Evolutionary conservation across 2,113 vertebrate genomes (phyloP).

Genomic region (Equus quagga): DNA sequence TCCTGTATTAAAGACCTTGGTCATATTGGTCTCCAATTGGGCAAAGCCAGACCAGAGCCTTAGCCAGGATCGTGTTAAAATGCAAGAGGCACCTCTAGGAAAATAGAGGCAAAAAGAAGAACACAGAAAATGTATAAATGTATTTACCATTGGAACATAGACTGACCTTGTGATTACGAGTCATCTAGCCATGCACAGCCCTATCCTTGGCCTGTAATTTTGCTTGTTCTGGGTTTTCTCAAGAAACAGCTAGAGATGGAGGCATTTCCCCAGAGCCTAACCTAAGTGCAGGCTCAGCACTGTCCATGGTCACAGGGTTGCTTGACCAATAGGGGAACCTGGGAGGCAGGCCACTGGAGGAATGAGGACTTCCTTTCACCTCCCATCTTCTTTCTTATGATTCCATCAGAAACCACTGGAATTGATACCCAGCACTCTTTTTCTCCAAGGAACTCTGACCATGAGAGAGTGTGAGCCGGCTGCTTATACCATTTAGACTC

Average conservation of each 20-base stretch:
- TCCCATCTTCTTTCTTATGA: not conserved
- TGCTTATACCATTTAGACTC: not conserved
- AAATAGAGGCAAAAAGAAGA: not conserved
- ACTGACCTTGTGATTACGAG: conserved; percentile 55
- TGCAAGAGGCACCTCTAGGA: not conserved
- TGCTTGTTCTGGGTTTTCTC: not conserved
- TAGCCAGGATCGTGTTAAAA: not conserved
- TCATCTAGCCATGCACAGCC: not conserved
- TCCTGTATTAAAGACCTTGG: not conserved
- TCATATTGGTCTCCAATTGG: not conserved
- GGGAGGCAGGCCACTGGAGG: not conserved
- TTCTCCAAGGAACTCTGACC: not conserved
- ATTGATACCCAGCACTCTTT: not conserved
- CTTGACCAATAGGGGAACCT: not conserved
- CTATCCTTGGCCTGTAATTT: conserved; percentile 31
- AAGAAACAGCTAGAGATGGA: not conserved
- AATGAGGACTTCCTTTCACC: not conserved
- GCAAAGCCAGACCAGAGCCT: not conserved
- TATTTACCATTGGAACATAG: conserved; percentile 1
- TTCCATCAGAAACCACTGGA: not conserved
- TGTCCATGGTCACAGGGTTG: not conserved
- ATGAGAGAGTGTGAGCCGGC: not conserved
- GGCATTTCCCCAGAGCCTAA: not conserved
- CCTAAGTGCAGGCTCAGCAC: not conserved
- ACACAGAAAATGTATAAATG: not conserved